Evolutionary conservation across 1,140 invertebrate genomes (phyloP).

Genomic region (Galleria mellonella): DNA sequence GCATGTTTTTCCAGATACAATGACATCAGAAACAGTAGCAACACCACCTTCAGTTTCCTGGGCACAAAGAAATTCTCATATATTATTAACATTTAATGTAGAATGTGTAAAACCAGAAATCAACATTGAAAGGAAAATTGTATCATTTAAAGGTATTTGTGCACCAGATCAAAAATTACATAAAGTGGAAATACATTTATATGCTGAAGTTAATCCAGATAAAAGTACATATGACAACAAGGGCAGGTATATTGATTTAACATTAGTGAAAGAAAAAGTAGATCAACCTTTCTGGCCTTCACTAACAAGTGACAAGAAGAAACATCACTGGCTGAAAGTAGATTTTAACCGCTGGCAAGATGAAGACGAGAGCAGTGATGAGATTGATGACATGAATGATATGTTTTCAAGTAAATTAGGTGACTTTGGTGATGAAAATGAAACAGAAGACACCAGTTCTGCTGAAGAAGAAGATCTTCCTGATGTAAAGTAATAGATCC

Average conservation of each 20-base stretch:
- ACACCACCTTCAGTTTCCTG: constrained; percentile 90
- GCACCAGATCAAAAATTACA: constrained; percentile 90
- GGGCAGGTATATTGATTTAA: constrained; percentile 86
- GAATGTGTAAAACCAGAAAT: constrained; percentile 90
- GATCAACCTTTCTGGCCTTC: constrained; percentile 91
- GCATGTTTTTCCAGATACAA: constrained; percentile 30
- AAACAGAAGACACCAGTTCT: constrained; percentile 50
- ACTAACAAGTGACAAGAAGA: constrained; percentile 90
- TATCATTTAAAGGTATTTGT: constrained; percentile 90
- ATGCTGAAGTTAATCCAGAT: constrained; percentile 86
- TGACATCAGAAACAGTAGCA: constrained; percentile 62
- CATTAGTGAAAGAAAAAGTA: constrained; percentile 81
- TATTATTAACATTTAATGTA: constrained; percentile 92
- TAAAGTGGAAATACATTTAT: constrained; percentile 90
- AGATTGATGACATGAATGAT: constrained; percentile 40
- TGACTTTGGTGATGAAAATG: constrained; percentile 40
- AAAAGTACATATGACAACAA: constrained; percentile 81
- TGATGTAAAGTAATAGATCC: constrained; percentile 73
- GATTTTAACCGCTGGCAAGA: constrained; percentile 98
- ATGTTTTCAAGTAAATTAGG: constrained; percentile 44
- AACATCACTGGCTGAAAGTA: constrained; percentile 96
- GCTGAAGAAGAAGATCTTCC: constrained; percentile 55
- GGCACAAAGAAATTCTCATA: constrained; percentile 88
- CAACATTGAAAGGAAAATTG: constrained; percentile 84
- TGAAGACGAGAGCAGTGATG: constrained; percentile 79